Percentiles rank a stretch among this genome's conserved stretches.
Evolutionary conservation across 2,797 vertebrate species (phyloP).

Genomic region (Neomorphus geoffroyi): DNA sequence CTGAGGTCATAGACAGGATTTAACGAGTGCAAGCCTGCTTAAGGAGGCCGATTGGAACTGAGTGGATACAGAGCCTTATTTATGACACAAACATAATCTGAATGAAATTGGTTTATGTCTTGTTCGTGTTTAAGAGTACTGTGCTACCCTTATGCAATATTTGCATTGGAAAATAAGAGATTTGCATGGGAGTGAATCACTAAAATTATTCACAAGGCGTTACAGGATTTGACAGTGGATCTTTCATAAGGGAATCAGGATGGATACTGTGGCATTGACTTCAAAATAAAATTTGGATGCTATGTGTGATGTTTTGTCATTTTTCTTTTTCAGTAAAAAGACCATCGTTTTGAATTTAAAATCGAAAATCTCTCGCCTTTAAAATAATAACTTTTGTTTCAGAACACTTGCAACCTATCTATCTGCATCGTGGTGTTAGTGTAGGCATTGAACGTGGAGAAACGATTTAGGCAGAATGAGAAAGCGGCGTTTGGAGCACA

Average conservation of each 20-base stretch:
- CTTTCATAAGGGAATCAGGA: conserved; percentile 22
- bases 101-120: conserved; percentile 40
- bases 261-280: background rate
- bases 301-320: background rate
- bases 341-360: background rate
- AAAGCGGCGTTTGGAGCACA: conserved; percentile 45
- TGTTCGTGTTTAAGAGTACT: background rate
- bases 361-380: background rate
- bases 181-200: conserved; percentile 46
- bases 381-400: background rate
- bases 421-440: background rate
- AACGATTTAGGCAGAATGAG: conserved; percentile 7
- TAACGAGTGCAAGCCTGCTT: conserved; percentile 45
- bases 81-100: conserved; percentile 53
- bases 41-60: conserved; percentile 27
- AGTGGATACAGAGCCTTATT: conserved; percentile 44
- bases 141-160: conserved; percentile 20
- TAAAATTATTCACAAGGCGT: conserved; percentile 36
- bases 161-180: conserved; percentile 45
- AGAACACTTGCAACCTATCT: background rate
- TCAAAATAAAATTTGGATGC: background rate
- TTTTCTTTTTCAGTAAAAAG: background rate
- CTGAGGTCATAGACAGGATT: conserved; percentile 51
- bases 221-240: conserved; percentile 37
- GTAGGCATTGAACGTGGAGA: background rate